phyloP scores from a whole-genome alignment of 2,888 invertebrate species.

The Acrobasis repandana region DNA sequence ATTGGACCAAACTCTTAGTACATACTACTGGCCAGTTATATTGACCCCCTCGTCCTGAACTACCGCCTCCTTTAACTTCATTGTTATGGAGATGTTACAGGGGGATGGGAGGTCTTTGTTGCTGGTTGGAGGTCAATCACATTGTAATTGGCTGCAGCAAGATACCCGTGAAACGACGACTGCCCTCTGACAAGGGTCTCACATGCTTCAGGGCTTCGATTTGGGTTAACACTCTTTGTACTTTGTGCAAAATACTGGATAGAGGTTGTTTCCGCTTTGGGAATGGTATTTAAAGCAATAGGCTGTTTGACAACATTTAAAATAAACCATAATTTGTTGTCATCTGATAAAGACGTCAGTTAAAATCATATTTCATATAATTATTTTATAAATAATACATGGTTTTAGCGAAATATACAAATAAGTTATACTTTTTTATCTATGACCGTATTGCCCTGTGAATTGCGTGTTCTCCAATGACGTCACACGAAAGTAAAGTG shows the following conservation, averaged over 20 bases:
- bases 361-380: too few relatives aligned
- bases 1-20: conserved; percentile 69
- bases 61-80: conserved; percentile 27
- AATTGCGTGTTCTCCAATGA: too few relatives aligned
- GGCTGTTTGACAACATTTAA: too few relatives aligned
- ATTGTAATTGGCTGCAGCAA: conserved; percentile 76
- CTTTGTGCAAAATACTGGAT: conserved; percentile 28
- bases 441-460: too few relatives aligned
- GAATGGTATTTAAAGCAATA: conserved; percentile 18
- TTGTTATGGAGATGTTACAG: conserved; percentile 21
- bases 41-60: conserved; percentile 42
- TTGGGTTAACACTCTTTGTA: conserved; percentile 52
- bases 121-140: conserved; percentile 67
- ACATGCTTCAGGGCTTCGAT: conserved; percentile 59
- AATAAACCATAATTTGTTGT: too few relatives aligned
- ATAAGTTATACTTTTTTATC: too few relatives aligned
- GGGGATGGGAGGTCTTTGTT: conserved; percentile 38
- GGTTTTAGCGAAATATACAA: too few relatives aligned
- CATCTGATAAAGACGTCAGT: too few relatives aligned
- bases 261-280: conserved; percentile 28
- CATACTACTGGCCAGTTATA: conserved; percentile 45
- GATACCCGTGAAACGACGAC: conserved; percentile 79
- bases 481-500: too few relatives aligned
- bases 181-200: conserved; percentile 73
- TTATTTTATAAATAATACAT: too few relatives aligned